A percentile compares a stretch with the other conserved stretches of the same genome.
Conservation (phyloP, 2,888 invertebrate species). For the Brachyopa scutellaris region DNA sequence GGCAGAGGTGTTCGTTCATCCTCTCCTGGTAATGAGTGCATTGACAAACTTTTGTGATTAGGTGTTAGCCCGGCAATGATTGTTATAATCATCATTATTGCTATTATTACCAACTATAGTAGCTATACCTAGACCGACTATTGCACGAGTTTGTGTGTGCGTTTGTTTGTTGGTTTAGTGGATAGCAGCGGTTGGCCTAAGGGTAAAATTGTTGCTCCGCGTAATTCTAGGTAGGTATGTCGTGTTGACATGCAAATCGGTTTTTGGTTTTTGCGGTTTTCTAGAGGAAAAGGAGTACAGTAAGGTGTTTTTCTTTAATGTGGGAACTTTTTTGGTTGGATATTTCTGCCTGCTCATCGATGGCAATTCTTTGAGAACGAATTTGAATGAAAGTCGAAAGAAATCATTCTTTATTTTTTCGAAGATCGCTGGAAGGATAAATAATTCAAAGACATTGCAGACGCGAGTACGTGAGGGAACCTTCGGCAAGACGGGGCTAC, state of each 20-base stretch:
- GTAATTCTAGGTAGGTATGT: conserved; percentile 8
- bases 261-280: conserved; percentile 23
- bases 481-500: too few relatives aligned
- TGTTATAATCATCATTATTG: conserved; percentile 68
- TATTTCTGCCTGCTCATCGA: not conserved
- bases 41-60: conserved; percentile 73
- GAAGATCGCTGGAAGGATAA: too few relatives aligned
- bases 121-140: too few relatives aligned
- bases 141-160: conserved; percentile 3
- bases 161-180: conserved; percentile 2
- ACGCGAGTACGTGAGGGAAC: too few relatives aligned
- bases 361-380: too few relatives aligned
- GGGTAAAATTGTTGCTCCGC: conserved; percentile 37
- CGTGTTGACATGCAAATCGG: conserved; percentile 54
- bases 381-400: too few relatives aligned
- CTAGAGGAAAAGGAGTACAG: not conserved
- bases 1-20: conserved; percentile 44
- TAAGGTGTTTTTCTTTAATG: not conserved
- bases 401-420: too few relatives aligned
- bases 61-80: conserved; percentile 71
- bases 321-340: not conserved
- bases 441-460: too few relatives aligned
- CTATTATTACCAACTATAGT: conserved; percentile 56
- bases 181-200: conserved; percentile 24
- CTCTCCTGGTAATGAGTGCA: conserved; percentile 68